These are phyloP conservation scores for Chorisops tibialis DNA, from an alignment of 2,888 invertebrate genomes.

Conservation along the genomic window DNA sequence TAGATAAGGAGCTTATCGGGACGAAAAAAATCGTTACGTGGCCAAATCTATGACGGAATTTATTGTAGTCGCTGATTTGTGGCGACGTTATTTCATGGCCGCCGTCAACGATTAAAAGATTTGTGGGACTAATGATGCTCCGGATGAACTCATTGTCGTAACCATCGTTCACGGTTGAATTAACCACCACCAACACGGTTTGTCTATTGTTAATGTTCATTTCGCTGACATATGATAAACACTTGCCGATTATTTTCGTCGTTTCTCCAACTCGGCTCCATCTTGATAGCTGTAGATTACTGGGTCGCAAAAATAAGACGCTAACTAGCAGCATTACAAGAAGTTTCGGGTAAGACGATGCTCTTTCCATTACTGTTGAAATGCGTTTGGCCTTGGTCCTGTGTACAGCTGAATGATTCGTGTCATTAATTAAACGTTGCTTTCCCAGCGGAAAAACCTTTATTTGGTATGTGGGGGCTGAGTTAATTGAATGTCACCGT, in stretches of 20 bases:
- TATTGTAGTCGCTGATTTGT: constrained; percentile 11
- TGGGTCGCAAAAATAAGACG: background rate
- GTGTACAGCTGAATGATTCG: constrained; percentile 1
- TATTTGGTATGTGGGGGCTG: too few relatives aligned
- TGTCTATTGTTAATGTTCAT: constrained; percentile 20
- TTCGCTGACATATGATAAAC: constrained; percentile 18
- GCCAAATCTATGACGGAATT: constrained; percentile 20
- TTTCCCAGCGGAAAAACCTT: too few relatives aligned
- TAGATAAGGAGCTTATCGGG: constrained; percentile 21
- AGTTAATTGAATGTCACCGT: too few relatives aligned
- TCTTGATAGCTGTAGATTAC: constrained; percentile 15
- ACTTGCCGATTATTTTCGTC: background rate
- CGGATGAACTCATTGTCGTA: constrained; percentile 19
- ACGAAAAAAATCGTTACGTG: constrained; percentile 7
- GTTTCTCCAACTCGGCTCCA: constrained; percentile 6
- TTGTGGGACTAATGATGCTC: constrained; percentile 19
- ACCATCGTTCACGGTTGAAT: background rate
- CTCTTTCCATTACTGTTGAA: background rate
- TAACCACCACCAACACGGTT: constrained; percentile 2
- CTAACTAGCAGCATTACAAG: constrained; percentile 12
- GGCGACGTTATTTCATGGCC: constrained; percentile 11
- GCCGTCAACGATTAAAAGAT: constrained; percentile 20
- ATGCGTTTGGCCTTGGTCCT: too few relatives aligned
- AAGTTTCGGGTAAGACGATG: background rate
- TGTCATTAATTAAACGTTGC: constrained; percentile 11